phyloP scores from a whole-genome alignment of 2,888 invertebrate species.

The Formica aserva region DNA sequence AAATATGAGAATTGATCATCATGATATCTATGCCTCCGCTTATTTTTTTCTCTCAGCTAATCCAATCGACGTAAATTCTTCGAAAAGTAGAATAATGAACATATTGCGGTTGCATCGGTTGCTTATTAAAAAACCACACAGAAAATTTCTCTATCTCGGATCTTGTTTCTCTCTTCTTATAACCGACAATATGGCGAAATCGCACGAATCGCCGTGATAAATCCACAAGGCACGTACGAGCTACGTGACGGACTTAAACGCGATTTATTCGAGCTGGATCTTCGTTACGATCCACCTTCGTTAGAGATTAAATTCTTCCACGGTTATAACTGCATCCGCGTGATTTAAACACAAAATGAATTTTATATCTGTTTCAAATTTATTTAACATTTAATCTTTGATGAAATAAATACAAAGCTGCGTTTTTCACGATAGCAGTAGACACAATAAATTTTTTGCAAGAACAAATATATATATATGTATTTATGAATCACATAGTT shows the following conservation, averaged over 20 bases:
- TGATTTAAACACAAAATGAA: slow-evolving; percentile 4
- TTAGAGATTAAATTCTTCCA: slow-evolving; percentile 26
- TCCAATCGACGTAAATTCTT: not conserved
- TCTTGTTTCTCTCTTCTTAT: slow-evolving; percentile 22
- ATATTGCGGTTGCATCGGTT: not conserved
- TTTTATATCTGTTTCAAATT: not conserved
- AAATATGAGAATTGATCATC: not conserved
- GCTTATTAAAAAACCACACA: not conserved
- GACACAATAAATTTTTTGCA: not conserved
- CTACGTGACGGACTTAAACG: slow-evolving; percentile 65
- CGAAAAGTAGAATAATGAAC: not conserved
- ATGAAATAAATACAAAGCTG: not conserved
- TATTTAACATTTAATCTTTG: too few relatives aligned
- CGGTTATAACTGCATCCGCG: not conserved
- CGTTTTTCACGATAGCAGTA: not conserved
- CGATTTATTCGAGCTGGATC: slow-evolving; percentile 53
- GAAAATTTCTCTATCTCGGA: not conserved
- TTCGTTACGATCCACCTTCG: slow-evolving; percentile 47
- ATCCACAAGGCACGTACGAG: slow-evolving; percentile 65
- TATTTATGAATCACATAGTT: not conserved
- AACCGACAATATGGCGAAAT: slow-evolving; percentile 49
- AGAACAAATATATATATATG: not conserved
- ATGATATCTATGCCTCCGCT: not conserved
- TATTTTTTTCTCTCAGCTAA: not conserved
- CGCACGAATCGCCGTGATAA: slow-evolving; percentile 51